phyloP scores from a whole-genome alignment of 2,113 vertebrate species.

The Oryzias javanicus region DNA sequence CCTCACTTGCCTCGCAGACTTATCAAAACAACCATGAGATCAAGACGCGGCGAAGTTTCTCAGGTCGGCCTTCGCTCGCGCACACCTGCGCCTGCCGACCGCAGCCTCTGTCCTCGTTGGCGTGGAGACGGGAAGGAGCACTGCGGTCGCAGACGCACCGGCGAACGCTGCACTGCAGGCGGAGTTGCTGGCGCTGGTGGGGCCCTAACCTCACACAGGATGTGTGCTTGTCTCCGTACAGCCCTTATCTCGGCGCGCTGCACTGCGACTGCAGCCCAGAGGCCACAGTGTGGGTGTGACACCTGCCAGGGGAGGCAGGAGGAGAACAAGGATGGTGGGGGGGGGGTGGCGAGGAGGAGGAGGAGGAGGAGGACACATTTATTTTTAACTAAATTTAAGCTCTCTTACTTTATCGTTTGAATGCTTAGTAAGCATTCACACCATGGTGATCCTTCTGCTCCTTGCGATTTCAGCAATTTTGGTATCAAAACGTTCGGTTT shows the following conservation, averaged over 20 bases:
- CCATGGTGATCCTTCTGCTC: not conserved
- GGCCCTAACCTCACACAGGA: slow-evolving; percentile 78
- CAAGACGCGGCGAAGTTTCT: slow-evolving; percentile 67
- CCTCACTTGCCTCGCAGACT: slow-evolving; percentile 48
- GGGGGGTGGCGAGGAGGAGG: slow-evolving; percentile 26
- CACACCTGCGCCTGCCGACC: slow-evolving; percentile 62
- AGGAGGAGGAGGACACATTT: slow-evolving; percentile 12
- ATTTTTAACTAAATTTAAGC: slow-evolving; percentile 4
- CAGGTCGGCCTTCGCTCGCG: slow-evolving; percentile 63
- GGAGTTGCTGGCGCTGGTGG: slow-evolving; percentile 38
- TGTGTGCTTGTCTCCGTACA: slow-evolving; percentile 69
- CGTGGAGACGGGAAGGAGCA: slow-evolving; percentile 62
- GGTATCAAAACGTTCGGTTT: no score
- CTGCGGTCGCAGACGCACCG: slow-evolving; percentile 55
- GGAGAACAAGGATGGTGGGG: not conserved
- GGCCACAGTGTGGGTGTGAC: slow-evolving; percentile 74
- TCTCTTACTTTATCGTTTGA: slow-evolving; percentile 9
- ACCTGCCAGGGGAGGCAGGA: slow-evolving; percentile 66
- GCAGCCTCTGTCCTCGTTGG: slow-evolving; percentile 69
- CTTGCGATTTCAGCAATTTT: not conserved
- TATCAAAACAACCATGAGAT: slow-evolving; percentile 77
- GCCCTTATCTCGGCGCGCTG: slow-evolving; percentile 71
- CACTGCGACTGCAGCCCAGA: slow-evolving; percentile 66
- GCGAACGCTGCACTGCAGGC: slow-evolving; percentile 35
- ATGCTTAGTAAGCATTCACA: no score